phyloP scores from a whole-genome alignment of 2,797 vertebrate genomes.

The Serranus cabrilla region DNA sequence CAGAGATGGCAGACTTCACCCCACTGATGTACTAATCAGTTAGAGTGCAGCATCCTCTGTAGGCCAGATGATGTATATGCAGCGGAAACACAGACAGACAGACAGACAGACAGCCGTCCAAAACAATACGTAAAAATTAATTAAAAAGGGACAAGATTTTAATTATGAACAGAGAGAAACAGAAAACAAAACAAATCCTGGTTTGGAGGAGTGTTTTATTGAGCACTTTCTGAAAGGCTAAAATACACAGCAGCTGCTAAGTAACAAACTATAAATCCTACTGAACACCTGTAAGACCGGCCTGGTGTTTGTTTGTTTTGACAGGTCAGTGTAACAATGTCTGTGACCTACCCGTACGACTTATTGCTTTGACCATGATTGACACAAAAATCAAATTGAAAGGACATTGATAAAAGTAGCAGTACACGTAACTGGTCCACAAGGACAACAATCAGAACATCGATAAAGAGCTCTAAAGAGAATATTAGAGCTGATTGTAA shows the following conservation, averaged over 20 bases:
- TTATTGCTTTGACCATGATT: constrained; percentile 4
- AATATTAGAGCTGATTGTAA: constrained; percentile 5
- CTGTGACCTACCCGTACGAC: background rate
- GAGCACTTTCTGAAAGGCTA: constrained; percentile 19
- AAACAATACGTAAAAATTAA: no score
- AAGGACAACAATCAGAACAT: constrained; percentile 8
- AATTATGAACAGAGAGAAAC: no score
- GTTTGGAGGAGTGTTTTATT: constrained; percentile 57
- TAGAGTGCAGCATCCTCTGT: no score
- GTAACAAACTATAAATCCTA: constrained; percentile 7
- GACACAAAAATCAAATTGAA: constrained; percentile 8
- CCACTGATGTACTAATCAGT: no score
- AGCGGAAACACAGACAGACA: no score
- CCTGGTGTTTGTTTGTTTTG: background rate
- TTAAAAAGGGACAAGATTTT: no score
- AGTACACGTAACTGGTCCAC: constrained; percentile 4
- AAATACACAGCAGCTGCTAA: constrained; percentile 16
- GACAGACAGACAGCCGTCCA: no score
- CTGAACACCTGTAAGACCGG: background rate
- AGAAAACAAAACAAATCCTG: background rate
- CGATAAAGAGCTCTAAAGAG: constrained; percentile 10
- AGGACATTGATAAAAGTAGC: constrained; percentile 3
- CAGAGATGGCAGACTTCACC: no score
- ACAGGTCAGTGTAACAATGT: background rate
- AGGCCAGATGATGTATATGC: no score